Evolutionary conservation across 1,140 invertebrate species (phyloP).

Genomic region (Pseudomyrmex dendroicus): DNA sequence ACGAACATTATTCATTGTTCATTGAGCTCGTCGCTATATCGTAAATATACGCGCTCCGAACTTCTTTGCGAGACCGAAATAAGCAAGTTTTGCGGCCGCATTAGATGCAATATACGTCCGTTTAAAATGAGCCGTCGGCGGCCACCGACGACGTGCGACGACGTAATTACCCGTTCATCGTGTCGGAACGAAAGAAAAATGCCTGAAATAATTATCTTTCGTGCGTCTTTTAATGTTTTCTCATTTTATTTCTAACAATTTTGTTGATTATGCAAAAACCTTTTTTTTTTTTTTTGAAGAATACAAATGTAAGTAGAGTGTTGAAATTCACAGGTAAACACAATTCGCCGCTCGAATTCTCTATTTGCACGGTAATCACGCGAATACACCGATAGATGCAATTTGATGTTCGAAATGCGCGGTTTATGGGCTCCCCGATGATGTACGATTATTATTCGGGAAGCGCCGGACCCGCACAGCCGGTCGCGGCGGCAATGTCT

Average conservation of each 20-base stretch:
- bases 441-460: conserved; percentile 44
- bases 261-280: not conserved
- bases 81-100: conserved; percentile 25
- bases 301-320: not conserved
- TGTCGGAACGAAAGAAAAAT: not conserved
- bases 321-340: not conserved
- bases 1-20: conserved; percentile 63
- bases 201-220: not conserved
- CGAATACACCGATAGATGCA: not conserved
- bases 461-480: not conserved
- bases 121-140: conserved; percentile 18
- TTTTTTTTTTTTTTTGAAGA: not conserved
- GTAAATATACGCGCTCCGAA: conserved; percentile 43
- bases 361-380: conserved; percentile 2
- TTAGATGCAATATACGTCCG: conserved; percentile 11
- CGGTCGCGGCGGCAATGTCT: conserved; percentile 11
- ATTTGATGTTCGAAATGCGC: conserved; percentile 22
- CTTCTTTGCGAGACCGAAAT: conserved; percentile 22
- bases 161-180: conserved; percentile 8
- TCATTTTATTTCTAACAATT: not conserved
- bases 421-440: conserved; percentile 10
- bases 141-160: conserved; percentile 23
- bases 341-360: not conserved
- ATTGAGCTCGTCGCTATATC: conserved; percentile 51
- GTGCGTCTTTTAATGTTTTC: not conserved